Conservation (phyloP, 2,888 invertebrate genomes). For the Andrena dorsata region DNA sequence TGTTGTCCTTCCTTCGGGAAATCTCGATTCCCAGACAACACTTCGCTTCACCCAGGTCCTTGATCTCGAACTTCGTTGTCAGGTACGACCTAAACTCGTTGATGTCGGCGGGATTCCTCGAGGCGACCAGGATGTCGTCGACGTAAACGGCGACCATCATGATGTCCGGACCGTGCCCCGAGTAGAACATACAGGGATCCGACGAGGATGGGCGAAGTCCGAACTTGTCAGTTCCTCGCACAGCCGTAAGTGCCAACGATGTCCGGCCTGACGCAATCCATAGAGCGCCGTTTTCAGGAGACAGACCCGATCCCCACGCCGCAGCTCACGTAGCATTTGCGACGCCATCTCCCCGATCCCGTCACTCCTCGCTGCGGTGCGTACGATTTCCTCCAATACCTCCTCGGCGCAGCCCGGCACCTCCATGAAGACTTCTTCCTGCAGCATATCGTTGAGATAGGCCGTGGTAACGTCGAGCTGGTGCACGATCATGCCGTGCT, state of each 20-base stretch:
- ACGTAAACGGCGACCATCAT: conserved; percentile 15
- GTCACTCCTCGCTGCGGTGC: not conserved
- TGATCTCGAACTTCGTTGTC: not conserved
- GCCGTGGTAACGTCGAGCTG: conserved; percentile 67
- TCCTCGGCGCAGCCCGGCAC: not conserved
- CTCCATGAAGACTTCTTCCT: conserved; percentile 17
- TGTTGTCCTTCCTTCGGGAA: not conserved
- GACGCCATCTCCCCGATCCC: not conserved
- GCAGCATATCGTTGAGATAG: conserved; percentile 60
- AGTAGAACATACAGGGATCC: not conserved
- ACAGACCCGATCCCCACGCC: not conserved
- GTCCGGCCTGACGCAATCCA: not conserved
- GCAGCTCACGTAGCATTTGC: not conserved
- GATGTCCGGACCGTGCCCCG: not conserved
- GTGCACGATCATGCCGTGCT: conserved; percentile 55
- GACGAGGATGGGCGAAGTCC: not conserved
- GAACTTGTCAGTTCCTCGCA: not conserved
- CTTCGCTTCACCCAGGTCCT: not conserved
- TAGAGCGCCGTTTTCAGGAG: not conserved
- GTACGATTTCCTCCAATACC: not conserved
- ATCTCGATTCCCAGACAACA: conserved; percentile 12
- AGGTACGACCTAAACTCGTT: not conserved
- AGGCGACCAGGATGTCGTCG: conserved; percentile 5
- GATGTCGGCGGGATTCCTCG: not conserved
- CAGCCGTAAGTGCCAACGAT: not conserved